Conservation (phyloP, 2,888 invertebrate species). For the Epinotia brunnichana region DNA sequence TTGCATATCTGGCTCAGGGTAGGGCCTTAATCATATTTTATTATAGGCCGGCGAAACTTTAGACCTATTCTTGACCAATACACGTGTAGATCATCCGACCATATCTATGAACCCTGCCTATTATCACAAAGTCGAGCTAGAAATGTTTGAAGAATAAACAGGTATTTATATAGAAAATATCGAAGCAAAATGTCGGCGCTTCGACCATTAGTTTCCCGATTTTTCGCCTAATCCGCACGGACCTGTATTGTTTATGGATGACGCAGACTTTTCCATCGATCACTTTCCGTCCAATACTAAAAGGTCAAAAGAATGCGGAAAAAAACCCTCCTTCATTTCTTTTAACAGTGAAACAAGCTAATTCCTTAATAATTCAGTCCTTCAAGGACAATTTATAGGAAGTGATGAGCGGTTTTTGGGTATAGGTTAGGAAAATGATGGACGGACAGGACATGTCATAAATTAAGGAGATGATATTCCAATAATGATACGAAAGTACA, state of each 20-base stretch:
- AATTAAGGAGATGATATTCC: not conserved
- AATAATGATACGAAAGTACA: not conserved
- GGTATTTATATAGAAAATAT: not conserved
- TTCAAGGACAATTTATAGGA: conserved; percentile 6
- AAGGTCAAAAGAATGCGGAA: not conserved
- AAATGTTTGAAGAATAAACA: no score
- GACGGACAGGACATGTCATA: conserved; percentile 2
- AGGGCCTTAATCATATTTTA: no score
- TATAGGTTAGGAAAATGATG: not conserved
- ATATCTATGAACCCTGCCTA: no score
- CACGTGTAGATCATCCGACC: no score
- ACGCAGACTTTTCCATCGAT: conserved; percentile 34
- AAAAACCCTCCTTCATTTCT: not conserved
- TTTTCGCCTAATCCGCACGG: conserved; percentile 25
- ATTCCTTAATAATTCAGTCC: conserved; percentile 18
- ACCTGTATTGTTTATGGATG: conserved; percentile 39
- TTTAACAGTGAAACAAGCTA: not conserved
- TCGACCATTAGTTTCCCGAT: conserved; percentile 35
- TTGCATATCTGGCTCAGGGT: no score
- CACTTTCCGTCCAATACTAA: not conserved
- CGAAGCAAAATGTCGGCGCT: not conserved
- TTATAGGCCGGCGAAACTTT: no score
- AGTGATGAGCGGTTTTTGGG: conserved; percentile 1
- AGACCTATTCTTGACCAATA: no score
- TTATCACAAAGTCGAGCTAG: no score